phyloP scores from a whole-genome alignment of 2,113 vertebrate species.

The Antechinus stuartii region DNA sequence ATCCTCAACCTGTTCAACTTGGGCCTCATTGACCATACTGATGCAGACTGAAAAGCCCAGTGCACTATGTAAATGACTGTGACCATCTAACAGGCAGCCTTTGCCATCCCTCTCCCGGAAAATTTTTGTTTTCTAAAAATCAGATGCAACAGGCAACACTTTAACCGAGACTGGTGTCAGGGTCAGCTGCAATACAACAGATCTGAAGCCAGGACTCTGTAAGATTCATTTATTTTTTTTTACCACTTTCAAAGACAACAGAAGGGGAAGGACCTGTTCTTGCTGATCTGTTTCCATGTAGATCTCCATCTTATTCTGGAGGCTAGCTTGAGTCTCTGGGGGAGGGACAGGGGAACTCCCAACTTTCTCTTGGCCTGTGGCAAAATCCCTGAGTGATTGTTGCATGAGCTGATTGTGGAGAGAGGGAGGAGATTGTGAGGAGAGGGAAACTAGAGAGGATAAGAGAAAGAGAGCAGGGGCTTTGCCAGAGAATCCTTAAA shows the following conservation, averaged over 20 bases:
- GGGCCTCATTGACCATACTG: constrained; percentile 86
- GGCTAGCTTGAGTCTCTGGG: background rate
- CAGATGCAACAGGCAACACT: background rate
- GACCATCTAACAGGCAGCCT: background rate
- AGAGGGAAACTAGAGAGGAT: background rate
- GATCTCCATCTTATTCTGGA: background rate
- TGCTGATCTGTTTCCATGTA: background rate
- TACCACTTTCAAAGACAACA: background rate
- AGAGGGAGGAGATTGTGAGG: background rate
- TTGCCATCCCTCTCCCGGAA: constrained; percentile 54
- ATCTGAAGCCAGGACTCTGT: background rate
- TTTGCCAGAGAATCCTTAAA: background rate
- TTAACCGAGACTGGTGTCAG: background rate
- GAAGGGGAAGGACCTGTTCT: background rate
- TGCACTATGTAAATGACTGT: constrained; percentile 46
- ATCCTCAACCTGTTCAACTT: constrained; percentile 92
- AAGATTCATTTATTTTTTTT: background rate
- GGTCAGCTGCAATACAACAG: background rate
- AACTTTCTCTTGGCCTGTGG: background rate
- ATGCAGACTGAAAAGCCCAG: background rate
- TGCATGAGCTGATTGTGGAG: background rate
- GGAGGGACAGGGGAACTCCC: background rate
- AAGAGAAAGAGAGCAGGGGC: background rate
- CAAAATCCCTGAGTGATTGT: background rate
- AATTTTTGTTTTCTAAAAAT: constrained; percentile 15